Conservation (phyloP, 1,140 invertebrate species). For the Trichonephila clavipes region DNA sequence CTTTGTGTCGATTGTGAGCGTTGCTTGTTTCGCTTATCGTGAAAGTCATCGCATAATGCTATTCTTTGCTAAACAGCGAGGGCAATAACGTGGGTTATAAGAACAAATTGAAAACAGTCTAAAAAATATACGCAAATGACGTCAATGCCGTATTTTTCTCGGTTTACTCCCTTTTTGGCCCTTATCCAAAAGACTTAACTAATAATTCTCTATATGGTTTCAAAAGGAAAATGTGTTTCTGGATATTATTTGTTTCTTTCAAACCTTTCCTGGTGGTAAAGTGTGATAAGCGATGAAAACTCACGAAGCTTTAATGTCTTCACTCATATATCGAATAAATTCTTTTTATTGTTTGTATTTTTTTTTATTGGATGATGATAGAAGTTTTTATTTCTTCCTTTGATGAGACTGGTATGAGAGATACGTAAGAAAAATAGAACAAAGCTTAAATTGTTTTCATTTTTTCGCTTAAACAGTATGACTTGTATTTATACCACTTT, state of each 20-base stretch:
- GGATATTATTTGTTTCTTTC: background rate
- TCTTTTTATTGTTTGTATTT: background rate
- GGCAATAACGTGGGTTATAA: background rate
- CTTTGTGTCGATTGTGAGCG: background rate
- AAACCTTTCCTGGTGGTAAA: background rate
- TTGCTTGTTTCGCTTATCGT: conserved; percentile 5
- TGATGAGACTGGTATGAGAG: no score
- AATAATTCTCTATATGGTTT: conserved; percentile 12
- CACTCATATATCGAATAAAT: background rate
- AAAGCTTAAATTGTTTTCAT: no score
- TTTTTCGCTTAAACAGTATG: no score
- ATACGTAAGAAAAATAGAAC: no score
- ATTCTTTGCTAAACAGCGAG: conserved; percentile 6
- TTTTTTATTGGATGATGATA: background rate
- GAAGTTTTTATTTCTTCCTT: background rate
- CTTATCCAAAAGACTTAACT: conserved; percentile 8
- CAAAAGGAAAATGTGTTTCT: conserved; percentile 11
- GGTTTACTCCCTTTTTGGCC: background rate
- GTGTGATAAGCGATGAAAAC: background rate
- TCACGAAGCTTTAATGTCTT: background rate
- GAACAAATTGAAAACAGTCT: background rate
- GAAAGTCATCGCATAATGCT: background rate
- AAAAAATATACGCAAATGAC: conserved; percentile 30
- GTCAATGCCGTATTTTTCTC: background rate
- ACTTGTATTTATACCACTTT: no score